Base-by-base conservation (phyloP, 2,113 vertebrate species). In the Spea multiplicata region DNA sequence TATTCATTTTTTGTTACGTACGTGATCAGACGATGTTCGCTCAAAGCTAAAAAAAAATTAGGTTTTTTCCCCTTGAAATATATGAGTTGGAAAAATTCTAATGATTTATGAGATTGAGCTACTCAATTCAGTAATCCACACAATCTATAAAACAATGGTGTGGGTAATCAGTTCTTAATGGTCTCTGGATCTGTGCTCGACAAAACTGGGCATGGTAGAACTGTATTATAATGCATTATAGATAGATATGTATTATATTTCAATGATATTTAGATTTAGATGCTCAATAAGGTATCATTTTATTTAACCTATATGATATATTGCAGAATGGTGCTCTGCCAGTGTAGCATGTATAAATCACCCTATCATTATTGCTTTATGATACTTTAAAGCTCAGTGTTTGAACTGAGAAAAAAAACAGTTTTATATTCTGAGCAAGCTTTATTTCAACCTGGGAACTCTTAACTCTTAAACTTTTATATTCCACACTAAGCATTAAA, bases 121-220 rank as follows among this genome's bases (percentile, higher is more conserved):
- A 80, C 73, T 83, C 0, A 0, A 84, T 81, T 81, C 84, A 83
- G 61, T 81, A 73, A 83, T 81, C 79, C 5, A 16, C 79, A 86
- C 84, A 84, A 81, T 85, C 77, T 55, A 81, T 64, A 66, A 86
- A 85, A 86, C 80, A 84, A 81, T 48, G 78, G 86, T 68, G 79
- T 73, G 73, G 84, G 82, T 70, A 80, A 85, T 85, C 74, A 77
- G 44, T 83, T 64, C 66, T 78, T 84, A 77, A 84, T 84, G 83
- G 81, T 86, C 69, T 80, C 75, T 81, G 82, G 76, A 83, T 82
- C 74, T 83, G 84, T 74, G 70, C 76, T 76, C 62, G 83, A 83
- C 45, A 75, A 83, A 66, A 84, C 81, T 80, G 84, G 75, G 77
- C 45, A 73, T 75, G 17, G 70, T 53, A 80, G 55, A 64, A 61